Evolutionary conservation across 2,888 invertebrate species (phyloP), one percentile per base, ranked within the genome.

Genomic region (Teleogryllus oceanicus): DNA sequence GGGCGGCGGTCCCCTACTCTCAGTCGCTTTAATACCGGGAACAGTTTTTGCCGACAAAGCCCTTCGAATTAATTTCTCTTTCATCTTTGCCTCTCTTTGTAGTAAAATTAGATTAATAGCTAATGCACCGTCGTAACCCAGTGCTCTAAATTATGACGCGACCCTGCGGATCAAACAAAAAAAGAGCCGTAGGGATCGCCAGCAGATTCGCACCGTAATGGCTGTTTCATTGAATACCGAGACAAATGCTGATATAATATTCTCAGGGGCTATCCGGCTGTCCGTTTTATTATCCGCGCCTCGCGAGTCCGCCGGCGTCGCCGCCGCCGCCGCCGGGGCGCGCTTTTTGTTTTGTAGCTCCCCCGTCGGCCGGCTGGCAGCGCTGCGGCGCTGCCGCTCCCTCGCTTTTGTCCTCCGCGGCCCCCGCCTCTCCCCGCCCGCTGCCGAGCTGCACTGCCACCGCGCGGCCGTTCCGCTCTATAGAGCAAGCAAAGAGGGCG

Each of bases 21-120:
- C 37, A 37, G 37, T 37, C 16, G 62, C 62, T 62, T 62, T 62
- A 62, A 62, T 62, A 62, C 62, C 62, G 16, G 3, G n/a, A 13
- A 18, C 13, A 13, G 62, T 13, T 62, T 62, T 62, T 62, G 62
- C n/a, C 62, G 62, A 62, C 62, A 62, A 62, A 62, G 62, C 62
- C n/a, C 62, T 62, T 62, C 37, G 37, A 37, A 62, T 62, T 62
- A 62, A 62, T 62, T 62, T n/a, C 16, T 62, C 62, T 62, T 62
- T 62, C 62, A 62, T 62, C 62, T 62, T 62, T n/a, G 62, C 62
- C 62, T 62, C 62, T 62, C 62, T 62, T 62, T 62, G 62, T 62
- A 18, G 16, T 62, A n/a, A 62, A 62, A 62, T 62, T n/a, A 62
- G 62, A 62, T 62, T 62, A 62, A 62, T 62, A 62, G 62, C 62